A percentile compares a stretch with the other conserved stretches of the same genome.
These are phyloP conservation scores for Pipistrellus pipistrellus DNA, from an alignment of 2,797 vertebrate species.

Conservation along the genomic window DNA sequence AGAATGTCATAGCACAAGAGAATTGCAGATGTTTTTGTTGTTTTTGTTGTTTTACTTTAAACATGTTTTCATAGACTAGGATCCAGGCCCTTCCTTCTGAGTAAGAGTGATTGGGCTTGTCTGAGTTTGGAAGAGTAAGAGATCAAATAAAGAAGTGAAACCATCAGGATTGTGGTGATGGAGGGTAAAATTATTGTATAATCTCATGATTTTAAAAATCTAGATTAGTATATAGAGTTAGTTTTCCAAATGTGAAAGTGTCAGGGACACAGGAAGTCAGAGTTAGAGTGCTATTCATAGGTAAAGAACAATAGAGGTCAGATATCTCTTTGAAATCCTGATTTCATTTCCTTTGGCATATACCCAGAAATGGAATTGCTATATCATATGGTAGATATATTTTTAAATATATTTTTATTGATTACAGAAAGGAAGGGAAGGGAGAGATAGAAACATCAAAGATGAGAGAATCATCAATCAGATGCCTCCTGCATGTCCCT, in stretches of 20 bases:
- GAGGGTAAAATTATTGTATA: slow-evolving; percentile 18
- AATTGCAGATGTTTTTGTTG: not conserved
- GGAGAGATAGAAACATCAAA: not conserved
- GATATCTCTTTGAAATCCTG: not conserved
- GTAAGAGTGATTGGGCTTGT: not conserved
- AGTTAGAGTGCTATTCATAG: slow-evolving; percentile 28
- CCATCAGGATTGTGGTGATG: not conserved
- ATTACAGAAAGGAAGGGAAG: not conserved
- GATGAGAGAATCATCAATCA: not conserved
- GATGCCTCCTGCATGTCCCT: no score
- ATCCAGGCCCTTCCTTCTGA: not conserved
- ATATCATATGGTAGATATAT: not conserved
- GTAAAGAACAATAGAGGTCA: not conserved
- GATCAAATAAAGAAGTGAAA: slow-evolving; percentile 22
- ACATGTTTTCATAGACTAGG: not conserved
- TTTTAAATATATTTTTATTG: no score
- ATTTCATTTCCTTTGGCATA: slow-evolving; percentile 34
- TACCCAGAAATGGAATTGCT: not conserved
- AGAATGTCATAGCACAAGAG: not conserved
- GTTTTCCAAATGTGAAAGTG: slow-evolving; percentile 36
- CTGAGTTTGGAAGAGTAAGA: not conserved
- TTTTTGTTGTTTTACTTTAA: not conserved
- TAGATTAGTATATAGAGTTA: not conserved
- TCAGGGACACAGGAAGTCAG: slow-evolving; percentile 26
- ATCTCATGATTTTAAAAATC: slow-evolving; percentile 30